Percentiles rank a stretch among this genome's conserved stretches.
phyloP scores from a whole-genome alignment of 2,888 invertebrate species.

The Ashinkailepas kermadecensis region DNA sequence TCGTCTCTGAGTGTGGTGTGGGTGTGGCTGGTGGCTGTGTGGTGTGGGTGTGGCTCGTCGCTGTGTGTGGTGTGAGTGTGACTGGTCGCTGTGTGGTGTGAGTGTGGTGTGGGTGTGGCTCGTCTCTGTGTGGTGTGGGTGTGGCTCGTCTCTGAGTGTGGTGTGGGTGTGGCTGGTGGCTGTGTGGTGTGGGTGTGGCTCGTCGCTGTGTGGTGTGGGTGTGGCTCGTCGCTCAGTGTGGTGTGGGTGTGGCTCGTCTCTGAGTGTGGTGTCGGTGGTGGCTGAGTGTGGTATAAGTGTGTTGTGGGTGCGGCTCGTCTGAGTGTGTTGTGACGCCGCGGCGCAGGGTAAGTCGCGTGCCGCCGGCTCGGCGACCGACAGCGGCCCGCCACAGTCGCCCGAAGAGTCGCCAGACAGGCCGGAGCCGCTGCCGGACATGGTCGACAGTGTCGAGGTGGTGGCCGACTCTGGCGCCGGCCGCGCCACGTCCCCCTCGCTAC shows the following conservation, averaged over 20 bases:
- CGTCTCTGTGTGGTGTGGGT: background rate
- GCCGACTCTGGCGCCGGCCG: background rate
- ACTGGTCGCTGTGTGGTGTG: too few relatives aligned
- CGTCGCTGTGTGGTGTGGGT: too few relatives aligned
- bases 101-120: background rate
- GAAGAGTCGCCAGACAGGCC: too few relatives aligned
- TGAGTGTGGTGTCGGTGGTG: background rate
- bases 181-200: too few relatives aligned
- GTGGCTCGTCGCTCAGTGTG: too few relatives aligned
- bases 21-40: background rate
- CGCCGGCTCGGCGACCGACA: background rate
- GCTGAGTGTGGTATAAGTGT: background rate
- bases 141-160: background rate
- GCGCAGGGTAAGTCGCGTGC: background rate
- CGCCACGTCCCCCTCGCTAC: background rate
- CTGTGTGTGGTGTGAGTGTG: too few relatives aligned
- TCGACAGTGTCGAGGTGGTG: constrained; percentile 12
- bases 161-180: too few relatives aligned
- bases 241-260: background rate
- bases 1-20: background rate
- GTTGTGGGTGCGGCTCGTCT: too few relatives aligned
- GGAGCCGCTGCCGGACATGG: background rate
- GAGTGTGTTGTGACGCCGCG: background rate
- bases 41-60: too few relatives aligned
- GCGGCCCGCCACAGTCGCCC: background rate